A percentile compares a stretch with the other conserved stretches of the same genome.
phyloP scores from a whole-genome alignment of 2,797 vertebrate species.

The Paedocypris micromegethes region DNA sequence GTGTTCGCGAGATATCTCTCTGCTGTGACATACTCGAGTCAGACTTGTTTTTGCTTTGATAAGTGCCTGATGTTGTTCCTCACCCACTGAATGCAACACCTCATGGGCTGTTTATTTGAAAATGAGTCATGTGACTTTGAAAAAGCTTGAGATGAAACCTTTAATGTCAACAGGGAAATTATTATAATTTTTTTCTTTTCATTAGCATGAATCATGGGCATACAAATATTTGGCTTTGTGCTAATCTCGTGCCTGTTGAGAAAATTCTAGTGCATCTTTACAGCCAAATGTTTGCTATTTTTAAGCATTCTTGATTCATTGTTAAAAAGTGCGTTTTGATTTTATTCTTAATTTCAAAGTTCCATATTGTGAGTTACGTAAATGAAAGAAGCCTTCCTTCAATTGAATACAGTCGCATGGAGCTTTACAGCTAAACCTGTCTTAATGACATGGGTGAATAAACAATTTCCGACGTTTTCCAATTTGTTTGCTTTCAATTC shows the following conservation, averaged over 20 bases:
- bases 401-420: neutral
- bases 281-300: neutral
- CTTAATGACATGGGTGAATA: slow-evolving; percentile 57
- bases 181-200: slow-evolving; percentile 25
- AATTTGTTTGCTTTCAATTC: slow-evolving; percentile 51
- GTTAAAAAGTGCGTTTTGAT: neutral
- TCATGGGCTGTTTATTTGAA: slow-evolving; percentile 21
- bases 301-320: slow-evolving; percentile 12
- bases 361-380: too few relatives aligned
- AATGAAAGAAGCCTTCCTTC: slow-evolving; percentile 1
- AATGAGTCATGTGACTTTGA: slow-evolving; percentile 29
- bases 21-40: slow-evolving; percentile 9
- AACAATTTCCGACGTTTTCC: slow-evolving; percentile 43
- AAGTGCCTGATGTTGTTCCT: slow-evolving; percentile 28
- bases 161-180: slow-evolving; percentile 35
- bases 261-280: too few relatives aligned
- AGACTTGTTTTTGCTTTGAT: slow-evolving; percentile 22
- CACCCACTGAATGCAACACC: slow-evolving; percentile 24
- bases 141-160: slow-evolving; percentile 18
- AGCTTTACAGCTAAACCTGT: slow-evolving; percentile 25
- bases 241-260: neutral
- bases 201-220: slow-evolving; percentile 24
- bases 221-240: slow-evolving; percentile 12
- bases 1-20: slow-evolving; percentile 2
- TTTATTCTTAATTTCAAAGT: too few relatives aligned